phyloP scores from a whole-genome alignment of 2,888 invertebrate genomes.

The Kryphioiulus occultus region DNA sequence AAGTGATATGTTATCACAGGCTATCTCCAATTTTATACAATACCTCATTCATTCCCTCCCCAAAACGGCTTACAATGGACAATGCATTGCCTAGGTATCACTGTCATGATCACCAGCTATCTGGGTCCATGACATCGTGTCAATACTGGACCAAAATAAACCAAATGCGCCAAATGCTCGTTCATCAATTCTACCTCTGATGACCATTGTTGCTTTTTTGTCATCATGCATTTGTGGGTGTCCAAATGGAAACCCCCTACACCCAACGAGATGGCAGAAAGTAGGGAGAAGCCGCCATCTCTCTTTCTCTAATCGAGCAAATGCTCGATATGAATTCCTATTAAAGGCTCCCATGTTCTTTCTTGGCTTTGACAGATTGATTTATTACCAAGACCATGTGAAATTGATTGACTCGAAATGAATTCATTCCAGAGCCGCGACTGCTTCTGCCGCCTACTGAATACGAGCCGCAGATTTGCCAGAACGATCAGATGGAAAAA shows the following conservation, averaged over 20 bases:
- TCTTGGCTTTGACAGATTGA: slow-evolving; percentile 52
- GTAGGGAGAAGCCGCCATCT: background rate
- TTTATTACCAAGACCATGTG: slow-evolving; percentile 52
- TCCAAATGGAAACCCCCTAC: background rate
- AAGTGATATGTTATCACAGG: too few relatives aligned
- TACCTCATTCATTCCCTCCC: background rate
- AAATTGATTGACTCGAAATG: slow-evolving; percentile 53
- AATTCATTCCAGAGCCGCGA: slow-evolving; percentile 51
- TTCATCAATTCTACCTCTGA: background rate
- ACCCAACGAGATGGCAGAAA: background rate
- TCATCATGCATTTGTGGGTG: background rate
- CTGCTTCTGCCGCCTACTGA: background rate
- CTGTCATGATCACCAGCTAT: background rate
- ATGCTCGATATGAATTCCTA: slow-evolving; percentile 43
- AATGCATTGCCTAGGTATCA: background rate
- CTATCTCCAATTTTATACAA: background rate
- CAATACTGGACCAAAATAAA: background rate
- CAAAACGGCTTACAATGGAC: background rate
- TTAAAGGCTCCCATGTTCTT: slow-evolving; percentile 41
- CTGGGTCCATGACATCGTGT: background rate
- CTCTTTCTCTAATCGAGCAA: slow-evolving; percentile 22
- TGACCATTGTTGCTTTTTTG: background rate
- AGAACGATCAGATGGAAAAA: background rate
- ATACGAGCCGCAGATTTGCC: background rate
- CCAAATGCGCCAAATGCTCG: background rate